These are phyloP conservation scores for Illadopsis cleaveri DNA, from an alignment of 2,113 vertebrate species.

Conservation along the genomic window DNA sequence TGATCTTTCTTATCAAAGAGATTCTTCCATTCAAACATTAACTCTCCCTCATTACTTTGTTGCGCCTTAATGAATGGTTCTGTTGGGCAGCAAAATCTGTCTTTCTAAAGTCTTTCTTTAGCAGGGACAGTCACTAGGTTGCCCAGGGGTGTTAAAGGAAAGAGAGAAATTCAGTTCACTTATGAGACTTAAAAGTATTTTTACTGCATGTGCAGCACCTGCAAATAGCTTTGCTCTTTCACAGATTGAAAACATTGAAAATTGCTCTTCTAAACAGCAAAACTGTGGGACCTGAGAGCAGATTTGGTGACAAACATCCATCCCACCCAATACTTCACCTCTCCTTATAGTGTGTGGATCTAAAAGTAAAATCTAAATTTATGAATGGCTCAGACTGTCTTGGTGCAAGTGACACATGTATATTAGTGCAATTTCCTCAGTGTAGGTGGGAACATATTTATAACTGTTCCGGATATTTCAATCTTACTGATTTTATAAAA, in stretches of 20 bases:
- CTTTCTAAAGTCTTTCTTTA: neutral
- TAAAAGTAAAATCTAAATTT: slow-evolving; percentile 22
- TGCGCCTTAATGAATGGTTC: neutral
- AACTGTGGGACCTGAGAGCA: neutral
- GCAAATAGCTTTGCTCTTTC: neutral
- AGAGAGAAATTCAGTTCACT: neutral
- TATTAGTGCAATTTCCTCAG: neutral
- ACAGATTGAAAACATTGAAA: neutral
- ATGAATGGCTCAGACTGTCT: neutral
- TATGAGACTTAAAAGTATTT: neutral
- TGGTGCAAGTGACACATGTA: neutral
- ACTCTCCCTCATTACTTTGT: neutral
- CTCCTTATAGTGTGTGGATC: neutral
- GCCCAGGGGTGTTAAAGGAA: neutral
- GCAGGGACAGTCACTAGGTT: neutral
- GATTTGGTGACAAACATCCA: neutral
- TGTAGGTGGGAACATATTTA: slow-evolving; percentile 11
- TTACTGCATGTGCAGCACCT: neutral
- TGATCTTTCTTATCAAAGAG: neutral
- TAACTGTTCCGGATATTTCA: neutral
- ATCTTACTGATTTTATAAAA: neutral
- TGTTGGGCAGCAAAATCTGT: neutral
- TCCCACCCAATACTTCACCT: neutral
- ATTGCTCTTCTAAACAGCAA: neutral
- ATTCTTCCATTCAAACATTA: neutral